phyloP scores from a whole-genome alignment of 2,888 invertebrate genomes.

The Disparrhopalites patrizii region DNA sequence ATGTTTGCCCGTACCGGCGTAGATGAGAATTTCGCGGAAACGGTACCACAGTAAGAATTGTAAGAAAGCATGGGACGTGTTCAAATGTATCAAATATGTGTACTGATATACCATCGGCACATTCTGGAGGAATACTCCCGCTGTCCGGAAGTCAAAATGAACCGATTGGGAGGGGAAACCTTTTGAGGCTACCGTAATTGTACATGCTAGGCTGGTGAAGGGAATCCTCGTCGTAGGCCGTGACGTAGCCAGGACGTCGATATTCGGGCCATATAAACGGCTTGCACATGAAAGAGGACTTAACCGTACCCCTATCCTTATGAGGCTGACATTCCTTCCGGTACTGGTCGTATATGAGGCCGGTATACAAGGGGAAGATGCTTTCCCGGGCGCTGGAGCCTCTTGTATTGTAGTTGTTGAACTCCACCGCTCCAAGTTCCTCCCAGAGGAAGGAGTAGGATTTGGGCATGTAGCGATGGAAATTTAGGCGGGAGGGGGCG shows the following conservation, averaged over 20 bases:
- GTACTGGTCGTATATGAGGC: background rate
- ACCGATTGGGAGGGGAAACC: too few species aligned
- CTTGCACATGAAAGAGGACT: too few species aligned
- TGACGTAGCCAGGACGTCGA: background rate
- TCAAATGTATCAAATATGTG: too few species aligned
- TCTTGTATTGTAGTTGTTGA: background rate
- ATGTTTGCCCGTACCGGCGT: too few species aligned
- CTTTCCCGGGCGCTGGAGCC: background rate
- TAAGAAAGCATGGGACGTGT: too few species aligned
- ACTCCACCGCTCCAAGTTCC: background rate
- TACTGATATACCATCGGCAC: too few species aligned
- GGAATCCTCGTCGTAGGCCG: constrained; percentile 7
- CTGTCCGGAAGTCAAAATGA: too few species aligned
- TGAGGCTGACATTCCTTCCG: background rate
- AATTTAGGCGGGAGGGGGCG: background rate
- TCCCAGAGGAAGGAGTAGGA: background rate
- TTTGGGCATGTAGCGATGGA: background rate
- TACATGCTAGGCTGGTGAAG: too few species aligned
- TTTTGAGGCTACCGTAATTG: too few species aligned
- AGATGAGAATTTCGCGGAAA: too few species aligned
- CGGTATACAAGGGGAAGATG: background rate
- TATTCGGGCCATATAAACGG: constrained; percentile 7
- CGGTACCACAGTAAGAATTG: too few species aligned
- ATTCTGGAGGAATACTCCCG: too few species aligned
- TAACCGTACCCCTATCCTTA: background rate